Conservation (phyloP, 1,140 invertebrate genomes). For the Ostrea edulis region DNA sequence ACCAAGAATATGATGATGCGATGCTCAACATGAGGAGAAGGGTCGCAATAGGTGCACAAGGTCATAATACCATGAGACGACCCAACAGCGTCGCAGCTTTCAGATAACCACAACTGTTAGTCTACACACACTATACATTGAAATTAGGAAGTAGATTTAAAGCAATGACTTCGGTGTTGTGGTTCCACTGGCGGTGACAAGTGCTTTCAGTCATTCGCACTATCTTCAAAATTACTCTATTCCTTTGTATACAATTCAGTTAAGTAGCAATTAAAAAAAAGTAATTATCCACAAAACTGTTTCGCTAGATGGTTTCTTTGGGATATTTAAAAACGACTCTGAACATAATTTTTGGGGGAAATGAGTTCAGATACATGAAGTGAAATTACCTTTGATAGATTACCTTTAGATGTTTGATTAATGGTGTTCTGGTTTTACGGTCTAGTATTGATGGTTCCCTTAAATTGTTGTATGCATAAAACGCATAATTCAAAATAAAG, state of each 20-base stretch:
- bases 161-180: not conserved
- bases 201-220: not conserved
- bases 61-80: constrained; percentile 1
- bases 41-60: constrained; percentile 43
- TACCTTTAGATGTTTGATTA: not conserved
- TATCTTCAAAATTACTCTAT: not conserved
- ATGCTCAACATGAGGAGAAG: constrained; percentile 46
- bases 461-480: not conserved
- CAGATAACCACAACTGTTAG: not conserved
- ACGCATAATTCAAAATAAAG: not conserved
- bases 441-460: not conserved
- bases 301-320: not conserved
- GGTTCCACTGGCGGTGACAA: not conserved
- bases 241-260: not conserved
- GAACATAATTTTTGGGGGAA: not conserved
- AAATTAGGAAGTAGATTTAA: not conserved
- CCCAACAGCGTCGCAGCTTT: constrained; percentile 36
- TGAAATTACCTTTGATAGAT: not conserved
- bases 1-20: constrained; percentile 48
- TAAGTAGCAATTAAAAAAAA: not conserved
- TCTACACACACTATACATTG: not conserved
- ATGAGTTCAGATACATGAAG: too few relatives aligned
- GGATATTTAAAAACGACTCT: not conserved
- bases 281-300: not conserved
- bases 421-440: not conserved